Evolutionary conservation across 2,113 vertebrate species (phyloP).

Genomic region (Zootoca vivipara): DNA sequence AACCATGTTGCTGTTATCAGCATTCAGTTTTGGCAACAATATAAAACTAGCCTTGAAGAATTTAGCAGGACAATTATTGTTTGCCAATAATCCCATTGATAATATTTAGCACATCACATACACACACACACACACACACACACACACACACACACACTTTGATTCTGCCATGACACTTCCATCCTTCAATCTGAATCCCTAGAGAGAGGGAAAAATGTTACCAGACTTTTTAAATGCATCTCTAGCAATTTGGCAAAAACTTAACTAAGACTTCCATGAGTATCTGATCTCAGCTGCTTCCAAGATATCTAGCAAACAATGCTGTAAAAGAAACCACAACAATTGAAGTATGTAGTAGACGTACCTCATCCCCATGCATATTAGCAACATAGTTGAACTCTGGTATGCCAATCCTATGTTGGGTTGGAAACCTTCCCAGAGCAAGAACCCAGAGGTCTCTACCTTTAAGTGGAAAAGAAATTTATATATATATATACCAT

Average conservation of each 20-base stretch:
- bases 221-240: neutral
- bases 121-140: too few species aligned
- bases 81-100: neutral
- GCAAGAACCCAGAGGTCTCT: conserved; percentile 90
- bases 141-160: too few species aligned
- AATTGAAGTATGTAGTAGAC: conserved; percentile 49
- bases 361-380: conserved; percentile 95
- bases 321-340: conserved; percentile 57
- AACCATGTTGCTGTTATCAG: neutral
- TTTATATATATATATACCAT: conserved; percentile 50
- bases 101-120: neutral
- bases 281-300: conserved; percentile 13
- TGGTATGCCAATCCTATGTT: conserved; percentile 86
- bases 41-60: neutral
- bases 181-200: neutral
- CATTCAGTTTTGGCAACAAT: conserved; percentile 16
- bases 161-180: neutral
- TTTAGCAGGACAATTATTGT: conserved; percentile 15
- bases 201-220: neutral
- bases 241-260: neutral
- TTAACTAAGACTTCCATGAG: neutral
- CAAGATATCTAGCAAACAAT: conserved; percentile 27
- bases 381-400: conserved; percentile 95
- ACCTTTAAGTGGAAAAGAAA: conserved; percentile 78
- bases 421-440: conserved; percentile 81